phyloP scores from a whole-genome alignment of 2,888 invertebrate species.

The Laothoe populi region DNA sequence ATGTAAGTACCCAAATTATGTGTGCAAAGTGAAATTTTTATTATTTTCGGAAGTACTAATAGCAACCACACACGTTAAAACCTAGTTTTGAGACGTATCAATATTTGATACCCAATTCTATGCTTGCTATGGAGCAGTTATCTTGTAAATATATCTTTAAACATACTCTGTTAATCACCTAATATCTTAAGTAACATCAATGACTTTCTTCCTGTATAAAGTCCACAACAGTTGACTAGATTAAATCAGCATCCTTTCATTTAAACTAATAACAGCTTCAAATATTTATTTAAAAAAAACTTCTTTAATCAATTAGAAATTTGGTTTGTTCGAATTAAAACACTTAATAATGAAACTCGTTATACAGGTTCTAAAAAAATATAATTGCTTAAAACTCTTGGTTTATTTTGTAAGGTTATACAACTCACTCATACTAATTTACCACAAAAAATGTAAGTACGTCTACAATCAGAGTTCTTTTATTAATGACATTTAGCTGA shows the following conservation, averaged over 20 bases:
- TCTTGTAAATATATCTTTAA: background rate
- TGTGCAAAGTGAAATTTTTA: slow-evolving; percentile 14
- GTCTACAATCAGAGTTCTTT: slow-evolving; percentile 37
- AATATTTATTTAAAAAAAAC: background rate
- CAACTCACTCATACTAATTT: background rate
- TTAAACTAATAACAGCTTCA: background rate
- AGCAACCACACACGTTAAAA: background rate
- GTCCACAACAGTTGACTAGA: background rate
- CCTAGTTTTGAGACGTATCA: background rate
- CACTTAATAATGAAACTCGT: background rate
- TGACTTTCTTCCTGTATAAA: slow-evolving; percentile 19
- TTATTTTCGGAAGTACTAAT: slow-evolving; percentile 14
- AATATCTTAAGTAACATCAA: slow-evolving; percentile 24
- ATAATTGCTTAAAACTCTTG: background rate
- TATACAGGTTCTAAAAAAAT: background rate
- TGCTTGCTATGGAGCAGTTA: background rate
- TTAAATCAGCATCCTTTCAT: background rate
- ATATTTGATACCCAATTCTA: background rate
- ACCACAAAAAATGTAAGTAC: background rate
- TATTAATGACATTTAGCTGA: slow-evolving; percentile 51
- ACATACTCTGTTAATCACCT: background rate
- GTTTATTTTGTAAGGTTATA: background rate
- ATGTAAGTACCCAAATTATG: slow-evolving; percentile 5
- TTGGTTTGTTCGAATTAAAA: background rate
- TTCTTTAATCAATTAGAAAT: background rate